Base-by-base conservation (phyloP, 2,797 vertebrate genomes). In the Sebastes alutus region DNA sequence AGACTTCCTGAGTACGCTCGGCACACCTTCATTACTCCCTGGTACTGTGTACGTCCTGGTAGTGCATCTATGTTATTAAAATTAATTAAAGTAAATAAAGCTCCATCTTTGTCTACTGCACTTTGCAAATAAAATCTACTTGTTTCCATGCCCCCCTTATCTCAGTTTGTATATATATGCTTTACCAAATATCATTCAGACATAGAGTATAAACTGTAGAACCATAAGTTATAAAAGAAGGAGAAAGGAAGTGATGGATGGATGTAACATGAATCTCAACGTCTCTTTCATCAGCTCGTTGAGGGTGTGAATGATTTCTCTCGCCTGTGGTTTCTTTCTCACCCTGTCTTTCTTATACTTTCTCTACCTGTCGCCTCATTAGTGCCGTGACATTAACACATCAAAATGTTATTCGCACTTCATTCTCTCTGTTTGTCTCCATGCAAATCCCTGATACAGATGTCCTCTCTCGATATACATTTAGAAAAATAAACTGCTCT, bases 321-420 rank as follows among this genome's bases (percentile, higher is more conserved):
- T 74, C 6, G 0, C 16, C 69, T 33, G 2, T 5, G 12, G 75
- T 83, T 79, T 81, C 75, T 75, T 72, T 80, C 62, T 69, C 72
- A 27, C 4, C 7, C 3, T 9, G 14, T 58, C 30, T 35, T 22
- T 68, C 3, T 58, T n/a, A 49, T 23, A 14, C 58, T 29, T 72
- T 66, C 35, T 83, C 46, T 56, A 6, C 46, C 54, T 29, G 25
- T 68, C 25, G 38, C 52, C 23, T 80, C 77, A 88, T 79, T 85
- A 84, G 69, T 42, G 60, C 46, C n/a, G 42, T 2, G 6, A 32
- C 59, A 87, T 88, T 78, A 88, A 14, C 88, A 87, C 42, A 68
- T 78, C 58, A 78, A 78, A 55, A 61, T 35, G 56, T 62, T 10
- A 69, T 58, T 67, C 56, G 65, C 29, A 16, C 54, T 46, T 46